Percentiles rank a stretch among this genome's conserved stretches.
phyloP scores from a whole-genome alignment of 2,888 invertebrate genomes.

The Ametastegia equiseti region DNA sequence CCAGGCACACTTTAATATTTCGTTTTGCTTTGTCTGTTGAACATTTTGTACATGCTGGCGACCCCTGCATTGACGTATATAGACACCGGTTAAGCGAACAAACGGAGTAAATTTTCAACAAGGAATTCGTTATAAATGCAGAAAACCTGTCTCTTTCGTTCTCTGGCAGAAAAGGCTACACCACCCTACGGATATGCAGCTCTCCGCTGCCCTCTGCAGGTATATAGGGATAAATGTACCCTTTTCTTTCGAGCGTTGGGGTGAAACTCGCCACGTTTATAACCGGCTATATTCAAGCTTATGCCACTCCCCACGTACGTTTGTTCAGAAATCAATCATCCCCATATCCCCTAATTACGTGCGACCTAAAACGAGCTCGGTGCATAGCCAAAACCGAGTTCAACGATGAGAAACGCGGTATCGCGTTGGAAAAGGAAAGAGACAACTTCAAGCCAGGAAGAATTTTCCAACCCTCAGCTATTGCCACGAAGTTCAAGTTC shows the following conservation, averaged over 20 bases:
- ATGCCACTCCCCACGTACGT: background rate
- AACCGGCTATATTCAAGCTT: background rate
- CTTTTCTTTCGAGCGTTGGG: background rate
- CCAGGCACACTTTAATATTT: slow-evolving; percentile 2
- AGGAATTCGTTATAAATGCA: background rate
- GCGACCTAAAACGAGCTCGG: background rate
- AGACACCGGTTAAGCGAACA: background rate
- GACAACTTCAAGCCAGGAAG: too few relatives aligned
- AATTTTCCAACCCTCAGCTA: too few relatives aligned
- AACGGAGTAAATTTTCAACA: background rate
- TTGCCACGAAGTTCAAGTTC: too few relatives aligned
- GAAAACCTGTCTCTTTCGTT: background rate
- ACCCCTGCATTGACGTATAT: background rate
- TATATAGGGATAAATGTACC: background rate
- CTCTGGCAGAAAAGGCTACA: background rate
- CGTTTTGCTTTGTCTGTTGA: background rate
- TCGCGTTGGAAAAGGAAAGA: too few relatives aligned
- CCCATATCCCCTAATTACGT: slow-evolving; percentile 18
- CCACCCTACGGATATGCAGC: background rate
- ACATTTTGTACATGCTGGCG: background rate
- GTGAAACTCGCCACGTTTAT: background rate
- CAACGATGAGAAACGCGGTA: too few relatives aligned
- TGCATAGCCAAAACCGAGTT: background rate
- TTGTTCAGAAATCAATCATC: background rate
- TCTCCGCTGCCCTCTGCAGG: background rate